Base-by-base conservation (phyloP, 2,888 invertebrate genomes). In the Deilephila porcellus region DNA sequence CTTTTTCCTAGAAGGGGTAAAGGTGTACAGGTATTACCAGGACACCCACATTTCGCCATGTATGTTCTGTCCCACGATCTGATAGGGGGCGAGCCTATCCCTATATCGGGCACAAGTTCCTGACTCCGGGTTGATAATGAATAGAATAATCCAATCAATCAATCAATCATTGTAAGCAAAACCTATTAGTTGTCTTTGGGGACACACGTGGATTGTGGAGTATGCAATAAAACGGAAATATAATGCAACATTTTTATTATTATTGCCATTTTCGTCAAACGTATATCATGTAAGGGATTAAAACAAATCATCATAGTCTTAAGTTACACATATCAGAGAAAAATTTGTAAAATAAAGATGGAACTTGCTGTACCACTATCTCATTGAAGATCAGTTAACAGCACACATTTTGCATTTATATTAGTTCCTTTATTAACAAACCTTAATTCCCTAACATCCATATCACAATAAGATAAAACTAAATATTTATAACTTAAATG, bases 161-260 rank as follows among this genome's bases (percentile, higher is more conserved):
- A n/a, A n/a, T n/a, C n/a, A n/a, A 0, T 37, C 6, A 37, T 37
- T 8, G 37, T 6, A 37, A 37, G 37, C 6, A 37, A 37, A 6
- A 37, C 37, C 37, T 37, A 37, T 37, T 37, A 37, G 37, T 37
- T 45, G 3, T 45, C 11, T 11, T 45, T 45, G 3, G 45, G 63
- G 19, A 34, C n/a, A 34, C 19, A 64, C 0, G 25, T 32, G 32
- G 32, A 32, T 32, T 25, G 20, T 53, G 37, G 4, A 32, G 62
- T 52, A 52, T 37, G 56, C 70, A 72, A 71, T 34, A 71, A 82
- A 82, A 79, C 83, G 78, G 45, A 82, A 45, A 60, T 71, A 56
- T 86, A 85, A 85, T 90, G 86, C 88, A 91, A 91, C 90, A 88
- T 90, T 87, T 91, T 91, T 89, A 90, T 91, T 92, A 86, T 86